Base-by-base conservation (phyloP, 2,888 invertebrate species). In the Clistopyga incitator region DNA sequence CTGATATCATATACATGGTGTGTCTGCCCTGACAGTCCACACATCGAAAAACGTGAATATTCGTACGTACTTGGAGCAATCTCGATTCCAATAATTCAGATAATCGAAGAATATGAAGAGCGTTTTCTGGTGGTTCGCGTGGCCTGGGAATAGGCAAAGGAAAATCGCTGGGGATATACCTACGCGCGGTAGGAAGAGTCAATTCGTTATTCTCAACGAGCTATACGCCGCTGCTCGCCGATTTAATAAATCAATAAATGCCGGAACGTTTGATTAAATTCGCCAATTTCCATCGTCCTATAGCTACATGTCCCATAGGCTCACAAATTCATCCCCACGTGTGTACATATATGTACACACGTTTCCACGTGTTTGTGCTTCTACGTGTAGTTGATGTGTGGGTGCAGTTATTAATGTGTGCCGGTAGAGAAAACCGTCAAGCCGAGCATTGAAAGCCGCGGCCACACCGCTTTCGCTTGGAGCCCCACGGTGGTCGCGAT, bases 231-330 rank as follows among this genome's bases (percentile, higher is more conserved):
- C 52, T 45, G n/a, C 59, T 56, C 61, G 38, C 59, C 59, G 64
- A 84, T 84, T 84, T 84, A 78, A 84, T 84, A 84, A 84, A 84
- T 84, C 80, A 80, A 84, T 84, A 81, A 84, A 84, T 81, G 80
- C 80, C 80, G 68, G 64, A 78, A 84, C 80, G 77, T 84, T 84
- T 78, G 84, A 84, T 84, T 84, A 81, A 84, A 84, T 84, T 84
- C 74, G 74, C 84, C 77, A 78, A 80, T 84, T 74, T 83, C 68
- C 80, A 75, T 84, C 34, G 64, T n/a, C n/a, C n/a, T n/a, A n/a
- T 47, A 61, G 74, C 70, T 68, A 45, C 50, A 61, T 13, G 29
- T n/a, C 47, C 38, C 50, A 74, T 29, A 59, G 29, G 68, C 72
- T 13, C 68, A 64, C 61, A 54, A 64, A 82, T 78, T 64, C 54